Percentiles rank a stretch among this genome's conserved stretches.
Conservation (phyloP, 2,797 vertebrate species). For the Loriculus beryllinus region DNA sequence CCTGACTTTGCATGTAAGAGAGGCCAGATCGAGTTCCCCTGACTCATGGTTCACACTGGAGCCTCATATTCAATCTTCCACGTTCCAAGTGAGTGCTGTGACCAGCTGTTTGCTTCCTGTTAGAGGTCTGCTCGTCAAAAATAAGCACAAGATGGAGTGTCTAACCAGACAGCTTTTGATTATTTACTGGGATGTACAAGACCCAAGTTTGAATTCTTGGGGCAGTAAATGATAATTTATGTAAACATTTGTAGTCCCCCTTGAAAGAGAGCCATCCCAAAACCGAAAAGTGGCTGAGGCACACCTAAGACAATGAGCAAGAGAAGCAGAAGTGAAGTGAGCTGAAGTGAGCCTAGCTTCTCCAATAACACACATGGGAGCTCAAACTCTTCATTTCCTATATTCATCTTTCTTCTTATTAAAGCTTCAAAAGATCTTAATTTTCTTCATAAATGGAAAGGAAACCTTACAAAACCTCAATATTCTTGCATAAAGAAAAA, state of each 20-base stretch:
- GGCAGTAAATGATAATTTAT: background rate
- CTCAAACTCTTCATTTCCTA: background rate
- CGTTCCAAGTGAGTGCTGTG: background rate
- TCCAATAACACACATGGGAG: background rate
- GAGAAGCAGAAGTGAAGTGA: background rate
- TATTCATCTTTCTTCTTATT: background rate
- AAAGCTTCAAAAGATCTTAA: background rate
- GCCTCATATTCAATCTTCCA: background rate
- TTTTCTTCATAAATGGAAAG: background rate
- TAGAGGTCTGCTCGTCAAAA: background rate
- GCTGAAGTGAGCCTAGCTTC: background rate
- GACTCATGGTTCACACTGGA: fast-evolving
- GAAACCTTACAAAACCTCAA: background rate
- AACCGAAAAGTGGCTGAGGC: background rate
- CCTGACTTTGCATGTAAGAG: background rate
- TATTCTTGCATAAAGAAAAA: background rate
- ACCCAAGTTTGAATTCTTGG: background rate
- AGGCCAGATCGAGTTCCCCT: background rate
- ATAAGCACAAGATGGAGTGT: background rate
- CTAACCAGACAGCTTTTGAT: background rate
- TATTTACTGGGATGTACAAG: background rate
- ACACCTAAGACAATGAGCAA: background rate
- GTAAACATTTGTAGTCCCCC: background rate
- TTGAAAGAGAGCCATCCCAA: background rate
- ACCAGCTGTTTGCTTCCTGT: background rate